Evolutionary conservation across 2,888 invertebrate species (phyloP), one percentile per base, ranked within the genome.

Genomic region (Phragmatobia fuliginosa): DNA sequence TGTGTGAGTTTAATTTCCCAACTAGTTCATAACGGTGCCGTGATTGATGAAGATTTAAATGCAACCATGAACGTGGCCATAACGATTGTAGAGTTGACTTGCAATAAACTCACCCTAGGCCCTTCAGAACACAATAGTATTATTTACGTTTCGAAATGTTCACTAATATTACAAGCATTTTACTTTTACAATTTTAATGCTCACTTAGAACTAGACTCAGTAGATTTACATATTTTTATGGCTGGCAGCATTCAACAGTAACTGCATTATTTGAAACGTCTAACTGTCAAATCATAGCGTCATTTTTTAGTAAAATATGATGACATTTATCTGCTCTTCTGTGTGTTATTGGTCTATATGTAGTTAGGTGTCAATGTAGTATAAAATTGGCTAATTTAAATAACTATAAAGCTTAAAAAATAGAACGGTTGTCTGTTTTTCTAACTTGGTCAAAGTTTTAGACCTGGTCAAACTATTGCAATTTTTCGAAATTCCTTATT

Each of bases 371-470:
- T 45, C 10, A n/a, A 2, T 4, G 25, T 14, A 56, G 14, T 28
- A 56, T 28, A 28, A 18, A 7, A 64, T 38, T 56, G 45, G 68
- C 4, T 67, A 61, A 59, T 52, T 67, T 70, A 71, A 71, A 61
- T 59, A 64, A 68, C 75, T 49, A 65, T 72, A 73, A 78, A 75
- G 70, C 70, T 79, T 66, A 68, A 78, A 72, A 68, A 78, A 76
- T 68, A 25, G 52, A 66, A 28, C 21, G 62, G 66, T 18, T 0
- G 18, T 4, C 41, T 41, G 28, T 52, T 66, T 64, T 38, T 38
- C 41, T 18, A 64, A 33, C 14, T 38, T 38, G 11, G 3, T 14
- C 10, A 56, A 28, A 56, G 38, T 14, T n/a, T 16, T 11, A 14
- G 33, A 36, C 5, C 10, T 21, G 0, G 31, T 32, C 31, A 28